Percentiles rank a stretch among this genome's conserved stretches.
phyloP scores from a whole-genome alignment of 2,888 invertebrate genomes.

The Adelognathus sp. region DNA sequence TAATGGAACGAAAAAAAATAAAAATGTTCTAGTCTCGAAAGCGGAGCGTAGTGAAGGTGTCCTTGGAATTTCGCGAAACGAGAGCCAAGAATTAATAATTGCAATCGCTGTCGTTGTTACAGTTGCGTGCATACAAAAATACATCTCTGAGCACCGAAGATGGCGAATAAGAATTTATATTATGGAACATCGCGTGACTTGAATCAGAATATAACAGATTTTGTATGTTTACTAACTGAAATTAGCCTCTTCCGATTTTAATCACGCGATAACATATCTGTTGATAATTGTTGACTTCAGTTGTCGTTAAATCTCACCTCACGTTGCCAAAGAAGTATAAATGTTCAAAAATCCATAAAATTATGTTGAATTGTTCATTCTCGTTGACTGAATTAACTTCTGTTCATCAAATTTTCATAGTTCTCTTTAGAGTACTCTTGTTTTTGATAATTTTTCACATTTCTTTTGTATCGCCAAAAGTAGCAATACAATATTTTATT shows the following conservation, averaged over 20 bases:
- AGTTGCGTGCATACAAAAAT: neutral
- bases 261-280: neutral
- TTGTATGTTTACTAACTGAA: too few relatives aligned
- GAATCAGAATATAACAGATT: too few relatives aligned
- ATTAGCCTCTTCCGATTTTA: too few relatives aligned
- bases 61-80: neutral
- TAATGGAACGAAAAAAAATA: conserved; percentile 14
- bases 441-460: too few relatives aligned
- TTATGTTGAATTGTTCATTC: too few relatives aligned
- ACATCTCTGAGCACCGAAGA: neutral
- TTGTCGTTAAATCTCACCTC: neutral
- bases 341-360: too few relatives aligned
- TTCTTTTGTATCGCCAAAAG: neutral
- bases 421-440: too few relatives aligned
- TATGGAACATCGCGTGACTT: too few relatives aligned
- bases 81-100: conserved; percentile 20
- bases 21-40: conserved; percentile 5
- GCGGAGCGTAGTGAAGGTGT: neutral
- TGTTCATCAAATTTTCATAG: too few relatives aligned
- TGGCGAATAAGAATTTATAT: too few relatives aligned
- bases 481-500: neutral
- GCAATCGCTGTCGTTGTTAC: neutral
- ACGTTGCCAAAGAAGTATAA: too few relatives aligned
- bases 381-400: too few relatives aligned
- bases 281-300: neutral